Base-by-base conservation (phyloP, 2,888 invertebrate genomes). In the Carpatolechia fugitivella region DNA sequence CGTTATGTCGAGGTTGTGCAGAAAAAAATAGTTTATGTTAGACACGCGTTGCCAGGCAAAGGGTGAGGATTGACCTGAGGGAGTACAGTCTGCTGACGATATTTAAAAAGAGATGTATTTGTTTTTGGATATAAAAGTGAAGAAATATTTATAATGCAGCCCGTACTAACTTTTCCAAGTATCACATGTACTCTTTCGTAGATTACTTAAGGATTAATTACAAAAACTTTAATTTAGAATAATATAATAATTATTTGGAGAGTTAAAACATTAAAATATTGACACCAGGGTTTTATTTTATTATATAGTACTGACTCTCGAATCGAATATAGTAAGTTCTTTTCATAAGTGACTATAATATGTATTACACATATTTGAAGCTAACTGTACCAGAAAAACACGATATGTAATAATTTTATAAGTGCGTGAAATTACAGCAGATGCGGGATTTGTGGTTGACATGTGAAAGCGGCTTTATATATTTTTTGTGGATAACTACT, bases 381-480 rank as follows among this genome's bases (percentile, higher is more conserved):
- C 35, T n/a, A 18, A 49, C 49, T 49, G 49, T 49, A 49, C 49
- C 2, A 16, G 10, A 49, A 49, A 49, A 35, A 30, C 31, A 1
- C 31, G 3, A n/a, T 41, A 41, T 10, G 5, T 35, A 35, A 24
- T 24, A n/a, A n/a, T n/a, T n/a, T 14, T 48, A 48, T 58, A 62
- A 69, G 66, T 60, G 70, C 76, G 72, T 81, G 74, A 78, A 80
- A 78, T 76, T 62, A 69, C 60, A 66, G 69, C 82, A 82, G 74
- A 72, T 83, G 83, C 54, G 55, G 57, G 68, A 74, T 70, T 56
- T 59, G 38, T 53, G 31, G 54, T 54, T 57, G 54, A 62, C 60
- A 55, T 55, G 58, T 54, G 40, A 54, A 56, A 51, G 44, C 50
- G 33, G 6, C 38, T 48, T 40, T 49, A 44, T 24, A 49, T 5